Evolutionary conservation across 2,888 invertebrate genomes (phyloP).

Genomic region (Pedicia rivosa): DNA sequence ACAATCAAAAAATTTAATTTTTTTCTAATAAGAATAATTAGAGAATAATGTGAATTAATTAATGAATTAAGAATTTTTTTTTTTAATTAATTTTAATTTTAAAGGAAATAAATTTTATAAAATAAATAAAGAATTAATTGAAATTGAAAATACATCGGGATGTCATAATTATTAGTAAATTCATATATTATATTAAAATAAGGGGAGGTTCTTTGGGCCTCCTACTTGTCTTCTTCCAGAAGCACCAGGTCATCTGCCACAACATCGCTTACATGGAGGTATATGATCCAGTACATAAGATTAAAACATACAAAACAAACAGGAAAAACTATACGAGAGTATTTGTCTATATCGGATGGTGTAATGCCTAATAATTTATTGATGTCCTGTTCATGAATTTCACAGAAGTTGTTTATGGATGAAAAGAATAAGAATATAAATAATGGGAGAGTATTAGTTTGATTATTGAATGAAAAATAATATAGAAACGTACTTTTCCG

Average conservation of each 20-base stretch:
- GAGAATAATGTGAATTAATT: too few species aligned
- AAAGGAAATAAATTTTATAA: too few species aligned
- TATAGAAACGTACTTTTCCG: conserved; percentile 44
- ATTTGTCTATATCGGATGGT: conserved; percentile 97
- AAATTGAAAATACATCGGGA: conserved; percentile 6
- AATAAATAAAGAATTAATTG: too few species aligned
- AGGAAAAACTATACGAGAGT: conserved; percentile 95
- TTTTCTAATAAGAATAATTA: too few species aligned
- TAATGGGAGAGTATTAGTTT: neutral
- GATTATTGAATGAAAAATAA: neutral
- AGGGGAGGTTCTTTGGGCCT: conserved; percentile 15
- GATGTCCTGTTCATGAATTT: conserved; percentile 69
- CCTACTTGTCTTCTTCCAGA: conserved; percentile 53
- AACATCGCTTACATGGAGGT: conserved; percentile 89
- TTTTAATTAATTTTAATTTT: too few species aligned
- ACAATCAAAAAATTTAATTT: too few species aligned
- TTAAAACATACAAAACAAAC: conserved; percentile 98
- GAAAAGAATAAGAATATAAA: conserved; percentile 5
- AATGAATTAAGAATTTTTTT: too few species aligned
- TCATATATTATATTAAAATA: conserved; percentile 4
- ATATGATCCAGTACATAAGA: conserved; percentile 96
- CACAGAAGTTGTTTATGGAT: too few species aligned
- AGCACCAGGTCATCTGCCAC: conserved; percentile 86
- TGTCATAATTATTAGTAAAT: conserved; percentile 7
- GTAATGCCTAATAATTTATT: conserved; percentile 84